Base-by-base conservation (phyloP, 1,140 invertebrate genomes). In the Drosophila bocqueti region DNA sequence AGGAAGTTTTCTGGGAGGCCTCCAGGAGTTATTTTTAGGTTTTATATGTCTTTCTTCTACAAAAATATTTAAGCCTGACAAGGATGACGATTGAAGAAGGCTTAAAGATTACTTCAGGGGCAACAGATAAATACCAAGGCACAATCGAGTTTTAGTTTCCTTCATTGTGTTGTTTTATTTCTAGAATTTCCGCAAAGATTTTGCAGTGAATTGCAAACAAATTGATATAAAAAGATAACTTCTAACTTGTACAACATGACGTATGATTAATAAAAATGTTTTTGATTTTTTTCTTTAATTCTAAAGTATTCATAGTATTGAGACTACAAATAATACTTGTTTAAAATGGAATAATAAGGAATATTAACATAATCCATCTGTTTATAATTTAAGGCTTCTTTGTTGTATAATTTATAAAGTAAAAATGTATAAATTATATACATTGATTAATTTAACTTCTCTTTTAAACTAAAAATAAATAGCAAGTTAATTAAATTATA, bases 1-100 rank as follows among this genome's bases (percentile, higher is more conserved):
- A 71, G 67, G 67, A 71, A 71, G 67, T 67, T 9, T 11, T 21
- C 11, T 0, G 13, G 11, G 15, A 55, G 52, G 52, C 52, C 38
- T 38, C n/a, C 26, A 62, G 38, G 29, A 46, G 13, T 31, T 54
- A 47, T 36, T n/a, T 21, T 31, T 24, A 1, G 13, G n/a, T 18
- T 38, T 43, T 15, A 24, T n/a, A 10, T 4, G 9, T 47, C 36
- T 29, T 4, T 18, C 3, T 9, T 18, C 5, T 21, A 24, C 13
- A 55, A 24, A 67, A 71, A 46, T 45, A 36, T 59, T 13, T 31
- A 47, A 21, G 45, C 50, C n/a, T 38, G 9, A 21, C 24, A 40
- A 71, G 49, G n/a, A 66, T 21, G 13, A 45, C 34, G 26, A 15
- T 29, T 66, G 6, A 13, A 45, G 18, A 4, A 36, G 29, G 9